phyloP scores from a whole-genome alignment of 2,797 vertebrate species.

The Fringilla coelebs region DNA sequence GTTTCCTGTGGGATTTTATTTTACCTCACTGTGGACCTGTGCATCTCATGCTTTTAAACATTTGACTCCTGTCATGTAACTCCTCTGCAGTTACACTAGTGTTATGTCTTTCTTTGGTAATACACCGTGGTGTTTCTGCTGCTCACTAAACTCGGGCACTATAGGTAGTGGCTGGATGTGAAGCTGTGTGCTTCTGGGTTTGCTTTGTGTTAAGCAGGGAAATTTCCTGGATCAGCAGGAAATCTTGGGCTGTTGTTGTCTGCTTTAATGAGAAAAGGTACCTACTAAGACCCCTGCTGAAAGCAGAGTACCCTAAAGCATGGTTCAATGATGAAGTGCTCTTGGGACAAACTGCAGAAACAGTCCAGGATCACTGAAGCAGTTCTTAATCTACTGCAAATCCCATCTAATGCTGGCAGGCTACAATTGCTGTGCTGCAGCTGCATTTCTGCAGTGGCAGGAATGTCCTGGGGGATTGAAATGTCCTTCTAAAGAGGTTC shows the following conservation, averaged over 20 bases:
- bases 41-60: accelerated
- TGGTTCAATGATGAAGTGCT: neutral
- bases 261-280: neutral
- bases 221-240: neutral
- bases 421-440: neutral
- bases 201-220: neutral
- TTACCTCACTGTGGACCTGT: neutral
- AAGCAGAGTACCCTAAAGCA: neutral
- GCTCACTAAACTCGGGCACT: accelerated
- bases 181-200: neutral
- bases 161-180: accelerated
- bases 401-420: neutral
- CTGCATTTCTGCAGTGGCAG: neutral
- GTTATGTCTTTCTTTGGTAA: neutral
- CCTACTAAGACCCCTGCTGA: neutral
- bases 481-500: neutral
- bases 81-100: neutral
- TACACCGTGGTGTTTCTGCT: neutral
- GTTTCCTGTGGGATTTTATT: neutral
- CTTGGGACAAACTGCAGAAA: neutral
- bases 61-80: neutral
- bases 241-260: neutral
- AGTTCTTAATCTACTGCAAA: neutral
- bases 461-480: neutral
- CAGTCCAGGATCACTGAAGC: neutral